Evolutionary conservation across 2,113 vertebrate genomes (phyloP).

Genomic region (Halcyon senegalensis): DNA sequence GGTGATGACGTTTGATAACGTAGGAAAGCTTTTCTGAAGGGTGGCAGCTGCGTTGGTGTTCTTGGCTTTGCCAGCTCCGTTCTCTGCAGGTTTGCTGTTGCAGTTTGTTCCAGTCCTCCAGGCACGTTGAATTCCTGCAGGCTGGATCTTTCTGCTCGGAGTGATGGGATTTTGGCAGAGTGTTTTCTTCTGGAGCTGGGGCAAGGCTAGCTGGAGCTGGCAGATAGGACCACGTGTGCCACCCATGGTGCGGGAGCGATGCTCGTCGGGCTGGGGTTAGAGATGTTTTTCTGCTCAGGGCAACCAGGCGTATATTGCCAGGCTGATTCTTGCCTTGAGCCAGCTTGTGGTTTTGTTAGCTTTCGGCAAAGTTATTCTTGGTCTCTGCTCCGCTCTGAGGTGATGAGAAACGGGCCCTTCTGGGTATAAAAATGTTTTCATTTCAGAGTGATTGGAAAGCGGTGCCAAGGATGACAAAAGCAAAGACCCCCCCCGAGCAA

Average conservation of each 20-base stretch:
- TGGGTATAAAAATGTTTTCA: neutral
- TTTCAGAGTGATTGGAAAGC: neutral
- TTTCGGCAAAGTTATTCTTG: constrained; percentile 1
- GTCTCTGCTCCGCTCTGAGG: neutral
- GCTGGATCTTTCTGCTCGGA: constrained; percentile 3
- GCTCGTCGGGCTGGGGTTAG: accelerated
- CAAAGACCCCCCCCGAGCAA: neutral
- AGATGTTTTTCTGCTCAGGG: neutral
- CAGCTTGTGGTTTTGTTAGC: neutral
- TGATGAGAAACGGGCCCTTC: neutral
- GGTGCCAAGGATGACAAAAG: neutral
- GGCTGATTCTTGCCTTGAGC: neutral
- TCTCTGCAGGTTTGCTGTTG: neutral
- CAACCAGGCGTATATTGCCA: accelerated
- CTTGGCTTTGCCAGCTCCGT: neutral
- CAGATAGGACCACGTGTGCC: neutral
- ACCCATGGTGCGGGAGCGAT: neutral
- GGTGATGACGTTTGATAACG: accelerated
- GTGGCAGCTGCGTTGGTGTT: neutral
- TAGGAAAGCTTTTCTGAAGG: neutral
- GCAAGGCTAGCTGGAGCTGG: neutral
- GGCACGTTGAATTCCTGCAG: neutral
- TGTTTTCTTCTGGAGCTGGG: neutral
- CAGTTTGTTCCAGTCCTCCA: neutral
- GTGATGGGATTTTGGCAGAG: constrained; percentile 18